Evolutionary conservation across 2,113 vertebrate species (phyloP), one percentile per base, ranked within the genome.

Genomic region (Toxotes jaculatrix): DNA sequence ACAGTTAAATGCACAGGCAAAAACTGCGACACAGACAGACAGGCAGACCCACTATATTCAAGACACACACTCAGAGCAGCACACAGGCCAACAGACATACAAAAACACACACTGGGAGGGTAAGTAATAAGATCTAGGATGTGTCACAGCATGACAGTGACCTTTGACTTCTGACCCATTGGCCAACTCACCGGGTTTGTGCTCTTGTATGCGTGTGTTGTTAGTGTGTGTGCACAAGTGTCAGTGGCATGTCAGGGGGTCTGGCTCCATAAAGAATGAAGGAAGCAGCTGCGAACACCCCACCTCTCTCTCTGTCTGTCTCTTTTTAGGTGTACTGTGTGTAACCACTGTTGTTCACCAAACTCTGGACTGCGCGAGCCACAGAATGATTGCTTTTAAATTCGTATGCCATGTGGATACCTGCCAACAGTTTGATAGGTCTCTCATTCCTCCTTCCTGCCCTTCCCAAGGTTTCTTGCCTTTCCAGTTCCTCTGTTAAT

Each of bases 281-380:
- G 72, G 87, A 66, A 91, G 74, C 92, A 93, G 92, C 93, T 94
- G 93, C 90, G 57, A 56, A 80, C 21, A 40, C 78, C 74, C 68
- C 73, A 51, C 43, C 75, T 51, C 65, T 49, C 61, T 66, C 67
- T 42, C 21, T 40, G 11, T 51, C 66, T 8, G 21, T 73, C 72
- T 82, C 67, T 64, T 69, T 73, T 62, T 67, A 56, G 51, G 4
- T 82, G 79, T 55, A 45, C 71, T 63, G 67, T 19, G 69, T 72
- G 61, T 78, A 75, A 53, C 79, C 62, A 27, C 51, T 2, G 10
- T 64, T 49, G 11, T 71, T 80, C 17, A 79, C 72, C 75, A 80
- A 73, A 77, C 74, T 47, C 53, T 59, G 79, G 56, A 65, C 32
- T 7, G 11, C 71, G 77, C 13, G 13, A 60, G 42, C 59, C 38